A percentile compares a stretch with the other conserved stretches of the same genome.
Evolutionary conservation across 2,797 vertebrate genomes (phyloP).

Genomic region (Urosaurus nigricauda): DNA sequence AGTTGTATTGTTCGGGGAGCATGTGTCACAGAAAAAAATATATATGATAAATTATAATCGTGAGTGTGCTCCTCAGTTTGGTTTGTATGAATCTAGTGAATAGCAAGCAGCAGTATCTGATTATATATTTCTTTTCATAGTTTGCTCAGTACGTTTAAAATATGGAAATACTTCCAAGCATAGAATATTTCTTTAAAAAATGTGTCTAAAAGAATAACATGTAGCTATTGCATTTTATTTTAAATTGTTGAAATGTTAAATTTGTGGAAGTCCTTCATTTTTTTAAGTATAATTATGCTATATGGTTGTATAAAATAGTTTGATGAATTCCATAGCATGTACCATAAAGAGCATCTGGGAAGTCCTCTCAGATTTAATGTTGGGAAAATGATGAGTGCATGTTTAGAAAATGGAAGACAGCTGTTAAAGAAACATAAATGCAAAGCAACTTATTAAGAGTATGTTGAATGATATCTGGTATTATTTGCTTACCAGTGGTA

Average conservation of each 20-base stretch:
- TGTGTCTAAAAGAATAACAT: background rate
- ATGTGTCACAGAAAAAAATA: constrained; percentile 62
- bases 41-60: constrained; percentile 72
- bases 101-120: constrained; percentile 62
- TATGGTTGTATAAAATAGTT: constrained; percentile 19
- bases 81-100: constrained; percentile 68
- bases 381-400: constrained; percentile 50
- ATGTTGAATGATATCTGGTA: constrained; percentile 45
- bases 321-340: constrained; percentile 20
- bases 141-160: constrained; percentile 65
- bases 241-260: background rate
- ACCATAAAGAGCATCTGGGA: background rate
- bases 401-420: constrained; percentile 61
- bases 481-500: constrained; percentile 32
- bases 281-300: constrained; percentile 21
- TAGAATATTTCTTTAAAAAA: background rate
- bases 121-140: constrained; percentile 73
- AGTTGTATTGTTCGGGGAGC: constrained; percentile 57
- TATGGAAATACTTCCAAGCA: constrained; percentile 33
- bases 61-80: constrained; percentile 67
- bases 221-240: constrained; percentile 33
- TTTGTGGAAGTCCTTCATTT: background rate
- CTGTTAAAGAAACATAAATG: constrained; percentile 65
- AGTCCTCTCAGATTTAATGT: constrained; percentile 52
- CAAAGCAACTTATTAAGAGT: constrained; percentile 56